phyloP scores from a whole-genome alignment of 2,113 vertebrate genomes.

The Corvus moneduloides region DNA sequence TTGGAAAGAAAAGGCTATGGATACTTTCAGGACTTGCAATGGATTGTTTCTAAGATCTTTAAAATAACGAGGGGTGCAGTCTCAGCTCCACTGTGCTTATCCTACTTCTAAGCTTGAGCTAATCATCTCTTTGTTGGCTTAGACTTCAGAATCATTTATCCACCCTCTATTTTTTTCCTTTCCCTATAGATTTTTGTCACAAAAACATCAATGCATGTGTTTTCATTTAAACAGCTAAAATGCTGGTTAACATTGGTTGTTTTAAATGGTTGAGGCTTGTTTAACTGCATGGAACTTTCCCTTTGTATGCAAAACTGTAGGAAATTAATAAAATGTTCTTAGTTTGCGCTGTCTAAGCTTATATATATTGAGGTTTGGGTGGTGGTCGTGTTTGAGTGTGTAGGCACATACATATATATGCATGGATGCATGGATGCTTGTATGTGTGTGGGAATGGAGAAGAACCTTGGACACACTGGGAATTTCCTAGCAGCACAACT shows the following conservation, averaged over 20 bases:
- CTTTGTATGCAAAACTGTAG: neutral
- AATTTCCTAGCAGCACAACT: slow-evolving; percentile 22
- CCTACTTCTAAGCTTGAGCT: neutral
- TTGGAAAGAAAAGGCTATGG: neutral
- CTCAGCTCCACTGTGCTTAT: neutral
- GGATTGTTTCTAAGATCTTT: neutral
- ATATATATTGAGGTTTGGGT: neutral
- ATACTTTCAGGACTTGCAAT: neutral
- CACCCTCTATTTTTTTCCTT: neutral
- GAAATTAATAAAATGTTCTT: neutral
- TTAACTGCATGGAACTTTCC: neutral
- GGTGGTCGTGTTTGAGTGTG: neutral
- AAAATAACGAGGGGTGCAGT: neutral
- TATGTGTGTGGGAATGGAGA: neutral
- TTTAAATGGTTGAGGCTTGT: neutral
- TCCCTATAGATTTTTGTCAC: neutral
- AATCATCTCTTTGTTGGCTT: neutral
- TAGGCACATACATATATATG: fast-evolving
- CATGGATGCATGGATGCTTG: neutral
- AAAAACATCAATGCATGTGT: neutral
- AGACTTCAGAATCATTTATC: neutral
- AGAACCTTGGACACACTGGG: neutral
- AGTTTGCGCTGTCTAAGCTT: neutral
- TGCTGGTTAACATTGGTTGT: neutral
- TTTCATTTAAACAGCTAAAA: slow-evolving; percentile 23